phyloP scores from a whole-genome alignment of 2,797 vertebrate genomes.

The Paramormyrops hopkinsi region DNA sequence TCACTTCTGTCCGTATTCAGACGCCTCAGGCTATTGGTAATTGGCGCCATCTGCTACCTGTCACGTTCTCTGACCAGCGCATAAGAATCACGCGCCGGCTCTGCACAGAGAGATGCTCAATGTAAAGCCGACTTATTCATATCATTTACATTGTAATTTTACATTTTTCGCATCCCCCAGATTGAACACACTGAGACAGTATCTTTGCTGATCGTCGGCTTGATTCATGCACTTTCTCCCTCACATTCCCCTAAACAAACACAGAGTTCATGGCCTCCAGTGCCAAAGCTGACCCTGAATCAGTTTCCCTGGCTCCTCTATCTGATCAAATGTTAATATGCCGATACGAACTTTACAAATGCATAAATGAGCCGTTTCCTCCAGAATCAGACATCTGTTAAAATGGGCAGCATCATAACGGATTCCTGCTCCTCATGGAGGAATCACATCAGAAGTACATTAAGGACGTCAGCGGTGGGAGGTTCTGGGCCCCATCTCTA shows the following conservation, averaged over 20 bases:
- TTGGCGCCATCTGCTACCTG: not conserved
- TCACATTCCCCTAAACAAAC: not conserved
- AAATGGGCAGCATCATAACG: not conserved
- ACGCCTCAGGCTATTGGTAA: not conserved
- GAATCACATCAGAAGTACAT: constrained; percentile 38
- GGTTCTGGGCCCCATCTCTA: not conserved
- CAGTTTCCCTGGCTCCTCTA: not conserved
- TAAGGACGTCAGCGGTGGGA: constrained; percentile 3
- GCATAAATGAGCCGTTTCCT: not conserved
- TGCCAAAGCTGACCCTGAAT: not conserved
- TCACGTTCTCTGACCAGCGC: not conserved
- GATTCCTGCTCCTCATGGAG: constrained; percentile 28
- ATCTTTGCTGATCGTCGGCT: not conserved
- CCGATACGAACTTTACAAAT: not conserved
- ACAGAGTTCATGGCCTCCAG: not conserved
- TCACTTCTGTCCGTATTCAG: not conserved
- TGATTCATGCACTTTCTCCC: not conserved
- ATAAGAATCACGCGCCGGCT: not conserved
- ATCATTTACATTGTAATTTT: not conserved
- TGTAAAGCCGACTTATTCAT: not conserved
- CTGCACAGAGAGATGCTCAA: not conserved
- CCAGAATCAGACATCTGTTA: not conserved
- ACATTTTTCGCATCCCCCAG: not conserved
- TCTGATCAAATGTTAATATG: not conserved
- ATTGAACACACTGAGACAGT: not conserved